Base-by-base conservation (phyloP, 2,797 vertebrate species). In the Sebastes steindachneri region DNA sequence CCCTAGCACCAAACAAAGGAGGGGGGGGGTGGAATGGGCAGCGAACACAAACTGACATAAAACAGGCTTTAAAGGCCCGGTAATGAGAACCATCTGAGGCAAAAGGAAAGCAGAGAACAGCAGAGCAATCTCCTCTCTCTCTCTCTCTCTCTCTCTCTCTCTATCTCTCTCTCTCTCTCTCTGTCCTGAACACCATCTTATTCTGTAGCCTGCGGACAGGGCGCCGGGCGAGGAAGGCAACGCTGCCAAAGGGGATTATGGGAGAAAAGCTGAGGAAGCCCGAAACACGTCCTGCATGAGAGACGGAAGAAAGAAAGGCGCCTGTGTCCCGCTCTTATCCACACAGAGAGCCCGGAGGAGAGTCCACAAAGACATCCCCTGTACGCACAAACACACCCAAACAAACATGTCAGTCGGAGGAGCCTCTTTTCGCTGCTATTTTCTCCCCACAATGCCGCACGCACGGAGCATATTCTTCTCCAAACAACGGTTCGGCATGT, bases 51-150 rank as follows among this genome's bases (percentile, higher is more conserved):
- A 95, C 94, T 90, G 92, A 95, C 94, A 95, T 94, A 93, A 95
- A 95, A 95, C 95, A 95, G 92, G 87, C 95, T 95, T 95, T 95
- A 95, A 95, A 95, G 94, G 92, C 89, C 68, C 82, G 62, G 92
- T 96, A 96, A 96, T 95, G 94, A 96, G 94, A 96, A 96, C 95
- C 95, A 96, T 95, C 95, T 96, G 95, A 93, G 92, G 66, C 75
- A 9, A 75, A 51, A 87, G 73, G 78, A 78, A 82, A 89, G 82
- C 88, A 85, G 65, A 88, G 86, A 87, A 88, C 84, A 86, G 89
- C 84, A 73, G 81, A 82, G 89, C 83, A 77, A 66, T 85, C 85
- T 70, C 82, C 26, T 69, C 82, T 85, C 85, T 67, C 82, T 29
- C 28, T 33, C 31, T 33, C 29, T 9, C 29, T 9, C 31, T 9